phyloP scores from a whole-genome alignment of 2,888 invertebrate species.

The Palloptera scutellata region DNA sequence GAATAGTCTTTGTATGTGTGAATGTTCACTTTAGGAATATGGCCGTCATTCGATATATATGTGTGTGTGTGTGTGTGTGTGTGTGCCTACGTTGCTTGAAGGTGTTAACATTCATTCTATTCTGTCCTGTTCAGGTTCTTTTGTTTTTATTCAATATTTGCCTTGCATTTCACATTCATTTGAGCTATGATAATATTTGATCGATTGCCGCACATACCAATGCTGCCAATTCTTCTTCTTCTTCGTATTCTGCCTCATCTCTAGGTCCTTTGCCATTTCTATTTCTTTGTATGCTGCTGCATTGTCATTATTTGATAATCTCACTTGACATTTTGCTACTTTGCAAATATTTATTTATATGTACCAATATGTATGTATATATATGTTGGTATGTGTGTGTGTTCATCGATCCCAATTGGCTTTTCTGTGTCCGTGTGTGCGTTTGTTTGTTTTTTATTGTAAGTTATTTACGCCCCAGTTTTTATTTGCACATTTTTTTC shows the following conservation, averaged over 20 bases:
- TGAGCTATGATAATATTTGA: slow-evolving; percentile 28
- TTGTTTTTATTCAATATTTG: slow-evolving; percentile 23
- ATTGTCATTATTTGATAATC: no score
- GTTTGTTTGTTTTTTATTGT: no score
- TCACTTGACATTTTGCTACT: no score
- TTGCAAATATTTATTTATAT: no score
- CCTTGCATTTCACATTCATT: slow-evolving; percentile 19
- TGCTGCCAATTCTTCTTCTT: no score
- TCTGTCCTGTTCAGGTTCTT: neutral
- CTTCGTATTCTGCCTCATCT: neutral
- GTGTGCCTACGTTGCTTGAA: neutral
- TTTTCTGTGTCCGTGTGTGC: no score
- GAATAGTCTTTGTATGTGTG: slow-evolving; percentile 44
- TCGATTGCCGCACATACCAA: slow-evolving; percentile 5
- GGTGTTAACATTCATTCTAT: slow-evolving; percentile 21
- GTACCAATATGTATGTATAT: no score
- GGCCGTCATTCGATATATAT: neutral
- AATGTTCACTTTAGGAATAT: slow-evolving; percentile 6
- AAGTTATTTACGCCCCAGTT: no score
- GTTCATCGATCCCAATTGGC: no score
- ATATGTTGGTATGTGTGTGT: no score
- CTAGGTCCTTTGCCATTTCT: neutral
- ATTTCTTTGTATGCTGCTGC: neutral
- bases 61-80: neutral
- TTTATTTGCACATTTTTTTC: no score